Base-by-base conservation (phyloP, 2,888 invertebrate species). In the Drosophila aldrichi region DNA sequence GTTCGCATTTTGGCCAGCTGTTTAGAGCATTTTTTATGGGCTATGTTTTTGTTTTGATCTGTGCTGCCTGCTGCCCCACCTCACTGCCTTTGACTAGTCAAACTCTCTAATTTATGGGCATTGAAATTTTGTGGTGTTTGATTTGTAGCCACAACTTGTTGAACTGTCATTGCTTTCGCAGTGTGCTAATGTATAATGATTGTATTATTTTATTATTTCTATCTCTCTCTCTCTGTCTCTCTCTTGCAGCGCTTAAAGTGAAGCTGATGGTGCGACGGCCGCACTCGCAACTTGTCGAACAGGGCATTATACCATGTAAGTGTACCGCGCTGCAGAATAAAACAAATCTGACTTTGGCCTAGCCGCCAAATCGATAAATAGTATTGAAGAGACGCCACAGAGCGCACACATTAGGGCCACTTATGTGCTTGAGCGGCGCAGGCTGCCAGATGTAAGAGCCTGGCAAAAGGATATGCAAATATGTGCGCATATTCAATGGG, bases 221-320 rank as follows among this genome's bases (percentile, higher is more conserved):
- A 9, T 70, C 1, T 22, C 0, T n/a, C n/a, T n/a, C n/a, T n/a
- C n/a, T n/a, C n/a, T n/a, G n/a, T n/a, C n/a, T n/a, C n/a, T n/a
- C n/a, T n/a, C 52, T 81, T 96, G 82, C 96, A 99, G 99, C 98
- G 91, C 95, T 99, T 92, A 98, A 98, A 95, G 97, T 98, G 93
- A 99, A 98, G 94, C 94, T 99, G 94, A 97, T 98, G 96, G 95
- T 98, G 94, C 95, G 99, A 93, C 95, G 98, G 91, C 98, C 98
- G 75, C 96, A 98, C 93, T 97, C 96, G 94, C 98, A 98, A 94
- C 95, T 99, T 90, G 98, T 98, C 90, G 98, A 97, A 88, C 98
- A 98, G 95, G 99, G 99, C 93, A 99, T 99, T 92, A 97, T 99
- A 96, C 98, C 99, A 92, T 97, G 99, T 99, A 95, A 98, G 98